Evolutionary conservation across 2,113 vertebrate species (phyloP).

Genomic region (Parus major): DNA sequence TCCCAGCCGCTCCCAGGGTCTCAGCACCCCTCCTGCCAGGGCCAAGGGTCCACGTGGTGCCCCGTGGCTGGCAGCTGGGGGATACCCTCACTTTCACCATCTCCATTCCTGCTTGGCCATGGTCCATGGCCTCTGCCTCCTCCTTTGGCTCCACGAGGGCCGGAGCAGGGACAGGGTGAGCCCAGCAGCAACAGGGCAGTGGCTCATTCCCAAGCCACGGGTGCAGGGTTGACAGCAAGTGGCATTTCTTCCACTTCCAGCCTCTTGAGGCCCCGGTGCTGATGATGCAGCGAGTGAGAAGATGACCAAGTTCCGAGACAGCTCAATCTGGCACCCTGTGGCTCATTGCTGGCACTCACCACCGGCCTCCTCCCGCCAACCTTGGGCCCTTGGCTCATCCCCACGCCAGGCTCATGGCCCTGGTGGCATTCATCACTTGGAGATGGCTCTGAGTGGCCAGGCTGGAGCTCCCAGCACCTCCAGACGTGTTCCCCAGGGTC

Average conservation of each 20-base stretch:
- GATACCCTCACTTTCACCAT: neutral
- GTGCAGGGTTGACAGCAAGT: neutral
- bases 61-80: neutral
- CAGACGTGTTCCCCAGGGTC: neutral
- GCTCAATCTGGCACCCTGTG: neutral
- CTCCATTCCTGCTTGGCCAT: neutral
- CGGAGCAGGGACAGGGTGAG: neutral
- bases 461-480: neutral
- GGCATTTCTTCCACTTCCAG: neutral
- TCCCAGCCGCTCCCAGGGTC: neutral
- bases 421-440: neutral
- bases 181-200: neutral
- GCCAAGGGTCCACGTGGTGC: accelerated
- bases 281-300: neutral
- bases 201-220: neutral
- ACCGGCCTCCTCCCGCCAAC: accelerated
- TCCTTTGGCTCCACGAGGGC: neutral
- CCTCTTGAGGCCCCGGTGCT: accelerated
- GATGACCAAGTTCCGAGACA: constrained; percentile 41
- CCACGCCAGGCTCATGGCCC: accelerated
- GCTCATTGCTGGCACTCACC: accelerated
- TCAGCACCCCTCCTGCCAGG: neutral
- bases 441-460: neutral
- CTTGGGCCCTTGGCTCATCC: accelerated
- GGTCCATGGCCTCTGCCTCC: neutral